Evolutionary conservation across 2,888 invertebrate species (phyloP), one percentile per base, ranked within the genome.

Genomic region (Cataglyphis altisquamis): DNA sequence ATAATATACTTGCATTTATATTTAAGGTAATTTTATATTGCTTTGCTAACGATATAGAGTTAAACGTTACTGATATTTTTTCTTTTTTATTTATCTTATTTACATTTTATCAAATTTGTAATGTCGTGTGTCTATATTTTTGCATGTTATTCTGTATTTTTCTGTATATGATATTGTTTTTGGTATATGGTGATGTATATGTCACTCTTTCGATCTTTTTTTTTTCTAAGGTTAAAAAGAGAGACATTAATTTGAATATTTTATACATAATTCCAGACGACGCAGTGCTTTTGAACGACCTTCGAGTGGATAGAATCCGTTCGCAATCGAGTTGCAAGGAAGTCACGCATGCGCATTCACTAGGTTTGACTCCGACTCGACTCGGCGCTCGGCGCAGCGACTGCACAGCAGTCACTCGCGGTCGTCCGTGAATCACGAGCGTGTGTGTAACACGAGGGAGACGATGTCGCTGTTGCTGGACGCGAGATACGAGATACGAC

Each of bases 401-500:
- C 9, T 1, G 45, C 25, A 18, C 25, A 9, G 29, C 83, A 82
- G 82, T 77, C 67, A 77, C 82, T 82, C 84, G 90, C 87, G 87
- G 88, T 89, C 81, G 82, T 88, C 77, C 88, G 88, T 85, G 82
- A 83, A 84, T 88, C 82, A 77, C 60, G 82, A 85, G 60, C 68
- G 89, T 84, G 18, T 0, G 52, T 9, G 8, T 8, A 2, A n/a
- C 48, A 6, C 52, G 48, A 8, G 0, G 80, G 70, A 77, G 81
- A 88, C 81, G 85, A 89, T 88, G 89, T 83, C 82, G 84, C 84
- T 82, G 88, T 84, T 88, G 88, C 83, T 87, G 75, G 62, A 78
- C 68, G 82, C 39, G 29, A 29, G 29, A 85, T 62, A 64, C n/a
- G 83, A 88, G 41, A n/a, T 32, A 29, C 86, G 83, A 87, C 90